Conservation (phyloP, 2,113 vertebrate species). For the Tringa solitaria region DNA sequence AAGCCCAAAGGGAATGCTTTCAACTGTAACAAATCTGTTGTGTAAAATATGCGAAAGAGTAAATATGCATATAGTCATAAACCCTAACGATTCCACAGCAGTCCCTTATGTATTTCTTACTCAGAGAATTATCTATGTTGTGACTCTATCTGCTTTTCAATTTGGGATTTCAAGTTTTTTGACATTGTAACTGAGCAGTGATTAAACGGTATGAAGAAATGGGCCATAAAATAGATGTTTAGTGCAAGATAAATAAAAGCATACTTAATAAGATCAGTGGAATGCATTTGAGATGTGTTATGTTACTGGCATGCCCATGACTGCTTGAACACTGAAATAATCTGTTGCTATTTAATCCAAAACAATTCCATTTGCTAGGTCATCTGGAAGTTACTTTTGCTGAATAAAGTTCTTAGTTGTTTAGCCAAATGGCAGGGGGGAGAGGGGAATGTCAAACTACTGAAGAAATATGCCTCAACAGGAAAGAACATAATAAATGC, state of each 20-base stretch:
- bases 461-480: background rate
- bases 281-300: background rate
- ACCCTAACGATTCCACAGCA: background rate
- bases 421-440: background rate
- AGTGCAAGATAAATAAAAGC: background rate
- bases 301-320: background rate
- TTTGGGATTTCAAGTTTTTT: background rate
- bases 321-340: constrained; percentile 13
- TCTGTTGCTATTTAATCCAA: constrained; percentile 1
- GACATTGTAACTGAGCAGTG: background rate
- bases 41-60: background rate
- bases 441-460: rapidly evolving
- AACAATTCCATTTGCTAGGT: constrained; percentile 31
- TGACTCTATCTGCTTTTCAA: background rate
- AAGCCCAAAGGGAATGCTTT: background rate
- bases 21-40: background rate
- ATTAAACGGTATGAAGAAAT: constrained; percentile 7
- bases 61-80: background rate
- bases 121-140: background rate
- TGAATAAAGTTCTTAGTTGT: background rate
- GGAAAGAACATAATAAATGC: background rate
- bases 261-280: background rate
- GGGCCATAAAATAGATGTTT: background rate
- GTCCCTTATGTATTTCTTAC: background rate
- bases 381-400: constrained; percentile 14